phyloP scores from a whole-genome alignment of 2,113 vertebrate species.

The Poeciliopsis retropinna region DNA sequence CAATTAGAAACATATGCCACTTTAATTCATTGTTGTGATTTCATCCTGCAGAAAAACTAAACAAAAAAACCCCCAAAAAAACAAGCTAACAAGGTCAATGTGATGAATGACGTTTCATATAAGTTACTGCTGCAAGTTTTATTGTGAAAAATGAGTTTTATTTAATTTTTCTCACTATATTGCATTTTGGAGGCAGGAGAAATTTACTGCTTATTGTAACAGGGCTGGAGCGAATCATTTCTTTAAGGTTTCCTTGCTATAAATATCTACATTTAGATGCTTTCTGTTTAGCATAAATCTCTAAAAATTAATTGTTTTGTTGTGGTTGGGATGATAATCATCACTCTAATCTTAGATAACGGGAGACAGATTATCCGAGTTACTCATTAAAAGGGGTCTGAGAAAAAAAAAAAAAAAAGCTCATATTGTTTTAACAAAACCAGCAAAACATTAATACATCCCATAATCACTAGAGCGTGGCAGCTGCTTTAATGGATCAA shows the following conservation, averaged over 20 bases:
- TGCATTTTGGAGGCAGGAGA: not conserved
- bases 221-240: not conserved
- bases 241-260: not conserved
- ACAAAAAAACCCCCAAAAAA: too few relatives aligned
- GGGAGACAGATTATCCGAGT: constrained; percentile 28
- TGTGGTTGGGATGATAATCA: constrained; percentile 1
- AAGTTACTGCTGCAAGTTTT: constrained; percentile 30
- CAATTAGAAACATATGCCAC: constrained; percentile 31
- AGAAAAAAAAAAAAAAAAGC: constrained; percentile 28
- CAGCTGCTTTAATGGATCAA: constrained; percentile 45
- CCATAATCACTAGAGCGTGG: constrained; percentile 42
- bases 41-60: constrained; percentile 41
- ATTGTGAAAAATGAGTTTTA: not conserved
- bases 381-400: constrained; percentile 37
- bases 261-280: not conserved
- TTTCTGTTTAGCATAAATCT: not conserved
- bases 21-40: constrained; percentile 50
- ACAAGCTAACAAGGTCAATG: constrained; percentile 42
- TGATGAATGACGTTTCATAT: constrained; percentile 46
- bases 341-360: constrained; percentile 16
- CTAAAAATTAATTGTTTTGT: not conserved
- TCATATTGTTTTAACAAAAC: constrained; percentile 49
- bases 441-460: constrained; percentile 23
- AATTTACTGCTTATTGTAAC: not conserved
- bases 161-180: not conserved